phyloP scores from a whole-genome alignment of 2,888 invertebrate species.

The Tenthredo amoena region DNA sequence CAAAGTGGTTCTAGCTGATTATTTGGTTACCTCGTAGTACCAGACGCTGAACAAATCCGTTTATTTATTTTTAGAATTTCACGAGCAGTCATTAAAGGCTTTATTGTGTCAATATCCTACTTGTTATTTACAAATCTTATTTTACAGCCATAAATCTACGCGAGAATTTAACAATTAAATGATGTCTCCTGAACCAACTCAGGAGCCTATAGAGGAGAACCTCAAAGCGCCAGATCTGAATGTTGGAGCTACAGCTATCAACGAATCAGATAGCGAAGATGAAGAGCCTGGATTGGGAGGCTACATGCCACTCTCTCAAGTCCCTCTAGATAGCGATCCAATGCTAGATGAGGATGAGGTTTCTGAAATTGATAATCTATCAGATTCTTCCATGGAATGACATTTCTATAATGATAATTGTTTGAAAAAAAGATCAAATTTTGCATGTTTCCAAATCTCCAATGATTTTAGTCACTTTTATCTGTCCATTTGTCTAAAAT shows the following conservation, averaged over 20 bases:
- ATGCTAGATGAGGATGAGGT: slow-evolving; percentile 70
- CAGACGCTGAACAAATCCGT: not conserved
- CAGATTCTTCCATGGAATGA: not conserved
- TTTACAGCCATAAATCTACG: not conserved
- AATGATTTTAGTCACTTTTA: not conserved
- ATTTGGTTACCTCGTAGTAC: not conserved
- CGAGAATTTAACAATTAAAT: slow-evolving; percentile 49
- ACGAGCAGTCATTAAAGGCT: not conserved
- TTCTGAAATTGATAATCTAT: slow-evolving; percentile 35
- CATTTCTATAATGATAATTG: not conserved
- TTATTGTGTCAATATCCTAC: not conserved
- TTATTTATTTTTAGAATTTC: not conserved
- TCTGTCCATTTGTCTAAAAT: not conserved
- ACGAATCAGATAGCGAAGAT: slow-evolving; percentile 73
- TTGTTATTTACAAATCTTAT: not conserved
- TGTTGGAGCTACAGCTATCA: slow-evolving; percentile 61
- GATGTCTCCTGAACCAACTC: slow-evolving; percentile 74
- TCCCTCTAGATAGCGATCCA: slow-evolving; percentile 69
- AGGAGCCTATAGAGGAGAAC: slow-evolving; percentile 70
- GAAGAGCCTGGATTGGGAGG: slow-evolving; percentile 69
- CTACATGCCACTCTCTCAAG: slow-evolving; percentile 71
- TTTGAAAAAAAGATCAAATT: not conserved
- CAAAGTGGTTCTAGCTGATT: not conserved
- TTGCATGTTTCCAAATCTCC: not conserved
- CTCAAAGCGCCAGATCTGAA: slow-evolving; percentile 65